These are phyloP conservation scores for Morinoia aosen DNA, from an alignment of 2,888 invertebrate genomes.

Conservation along the genomic window DNA sequence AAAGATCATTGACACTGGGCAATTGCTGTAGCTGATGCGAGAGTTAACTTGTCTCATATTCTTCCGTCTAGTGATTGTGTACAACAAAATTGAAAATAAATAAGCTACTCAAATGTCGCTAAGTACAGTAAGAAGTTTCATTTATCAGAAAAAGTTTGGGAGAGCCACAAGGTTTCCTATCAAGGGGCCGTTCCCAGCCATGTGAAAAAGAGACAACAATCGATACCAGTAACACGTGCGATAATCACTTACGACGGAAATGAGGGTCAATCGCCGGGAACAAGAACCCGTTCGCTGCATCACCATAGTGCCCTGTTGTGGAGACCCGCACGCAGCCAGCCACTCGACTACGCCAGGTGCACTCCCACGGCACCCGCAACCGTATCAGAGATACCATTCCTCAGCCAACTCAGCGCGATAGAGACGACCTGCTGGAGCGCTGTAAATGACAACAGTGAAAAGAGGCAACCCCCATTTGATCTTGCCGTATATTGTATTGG, in stretches of 20 bases:
- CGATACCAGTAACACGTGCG: background rate
- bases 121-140: too few relatives aligned
- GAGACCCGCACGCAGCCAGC: background rate
- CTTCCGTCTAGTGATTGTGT: too few relatives aligned
- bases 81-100: too few relatives aligned
- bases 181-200: background rate
- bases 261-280: background rate
- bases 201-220: background rate
- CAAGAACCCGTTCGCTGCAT: background rate
- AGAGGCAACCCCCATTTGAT: background rate
- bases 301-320: background rate
- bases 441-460: background rate
- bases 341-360: constrained; percentile 19
- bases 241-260: background rate
- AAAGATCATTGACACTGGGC: too few relatives aligned
- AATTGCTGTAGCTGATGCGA: too few relatives aligned
- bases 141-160: too few relatives aligned
- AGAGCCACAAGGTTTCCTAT: background rate
- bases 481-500: background rate
- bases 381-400: background rate
- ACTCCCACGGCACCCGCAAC: background rate
- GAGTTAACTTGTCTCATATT: too few relatives aligned
- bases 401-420: background rate
- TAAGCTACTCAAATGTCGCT: too few relatives aligned
- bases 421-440: background rate